Percentiles rank a stretch among this genome's conserved stretches.
Evolutionary conservation across 2,113 vertebrate genomes (phyloP).

Genomic region (Strigops habroptila): DNA sequence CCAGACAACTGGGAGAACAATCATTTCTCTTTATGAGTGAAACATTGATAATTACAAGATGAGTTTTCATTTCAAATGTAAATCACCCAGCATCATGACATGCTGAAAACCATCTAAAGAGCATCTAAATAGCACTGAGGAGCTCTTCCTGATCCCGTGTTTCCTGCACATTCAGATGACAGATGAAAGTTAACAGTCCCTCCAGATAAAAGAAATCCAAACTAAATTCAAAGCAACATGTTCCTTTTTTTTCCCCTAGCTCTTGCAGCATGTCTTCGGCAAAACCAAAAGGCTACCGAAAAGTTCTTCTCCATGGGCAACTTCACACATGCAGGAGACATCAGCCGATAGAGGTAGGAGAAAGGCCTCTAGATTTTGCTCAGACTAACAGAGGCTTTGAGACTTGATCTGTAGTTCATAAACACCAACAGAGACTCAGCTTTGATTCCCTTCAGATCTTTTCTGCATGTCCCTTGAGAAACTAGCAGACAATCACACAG

Average conservation of each 20-base stretch:
- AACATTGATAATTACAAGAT: neutral
- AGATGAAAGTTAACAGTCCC: neutral
- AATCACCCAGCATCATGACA: neutral
- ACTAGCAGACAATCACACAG: fast-evolving
- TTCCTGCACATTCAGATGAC: neutral
- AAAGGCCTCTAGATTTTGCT: neutral
- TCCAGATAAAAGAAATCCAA: neutral
- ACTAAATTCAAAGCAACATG: neutral
- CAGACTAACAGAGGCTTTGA: neutral
- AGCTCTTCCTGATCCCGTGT: neutral
- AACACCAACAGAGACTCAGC: neutral
- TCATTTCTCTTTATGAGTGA: neutral
- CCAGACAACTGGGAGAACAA: neutral
- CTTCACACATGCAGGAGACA: neutral
- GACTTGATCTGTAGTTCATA: neutral
- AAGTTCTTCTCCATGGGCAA: neutral
- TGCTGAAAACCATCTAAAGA: neutral
- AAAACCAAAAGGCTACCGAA: neutral
- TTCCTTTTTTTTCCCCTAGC: neutral
- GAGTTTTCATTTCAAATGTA: neutral
- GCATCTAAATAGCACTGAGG: neutral
- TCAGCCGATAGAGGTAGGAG: neutral
- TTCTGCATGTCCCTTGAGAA: neutral
- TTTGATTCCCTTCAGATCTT: neutral
- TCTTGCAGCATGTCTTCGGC: neutral